Evolutionary conservation across 2,113 vertebrate genomes (phyloP), one percentile per base, ranked within the genome.

Genomic region (Alouatta palliata): DNA sequence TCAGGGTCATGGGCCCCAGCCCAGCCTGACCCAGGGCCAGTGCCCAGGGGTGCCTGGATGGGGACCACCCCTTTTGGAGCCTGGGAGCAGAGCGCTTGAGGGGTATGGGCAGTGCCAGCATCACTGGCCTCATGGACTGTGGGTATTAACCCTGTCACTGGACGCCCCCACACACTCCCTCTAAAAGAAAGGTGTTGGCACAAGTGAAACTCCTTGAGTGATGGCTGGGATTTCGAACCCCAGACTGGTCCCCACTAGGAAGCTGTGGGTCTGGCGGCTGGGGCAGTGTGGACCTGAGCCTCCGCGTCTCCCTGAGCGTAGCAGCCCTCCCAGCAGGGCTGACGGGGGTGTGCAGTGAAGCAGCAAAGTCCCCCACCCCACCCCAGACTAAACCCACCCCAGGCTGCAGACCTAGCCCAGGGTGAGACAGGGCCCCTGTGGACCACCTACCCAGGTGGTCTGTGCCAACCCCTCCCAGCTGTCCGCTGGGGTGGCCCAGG

Each of bases 281-380:
- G 35, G 11, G 3, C 10, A 23, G 1, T 30, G 61, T 14, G 27
- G 13, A 32, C 25, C 54, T 0, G 7, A 52, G 68, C 9, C 6
- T 96, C 35, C 0, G 14, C 27, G 68, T 54, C 56, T 75, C 64
- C 64, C 35, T 47, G 4, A 5, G 40, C 47, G 27, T 56, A 37
- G 66, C 16, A 25, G 61, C 25, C 13, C 6, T 6, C 45, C 43
- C 52, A 25, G n/a, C 20, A 21, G 32, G 13, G 19, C 32, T 58
- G 40, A 73, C 2, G 0, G 4, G 45, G 35, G 16, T n/a, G 37
- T 70, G n/a, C 6, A 13, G 23, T 14, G 35, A 83, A 45, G 47
- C 27, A 56, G 27, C 8, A 93, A 76, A 66, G 64, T 19, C 6
- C 23, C 40, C 25, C 19, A 6, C 1, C 37, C 5, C 3, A 17